Percentiles rank a stretch among this genome's conserved stretches.
These are phyloP conservation scores for Drosophila vallismaia DNA, from an alignment of 2,888 invertebrate genomes.

Conservation along the genomic window DNA sequence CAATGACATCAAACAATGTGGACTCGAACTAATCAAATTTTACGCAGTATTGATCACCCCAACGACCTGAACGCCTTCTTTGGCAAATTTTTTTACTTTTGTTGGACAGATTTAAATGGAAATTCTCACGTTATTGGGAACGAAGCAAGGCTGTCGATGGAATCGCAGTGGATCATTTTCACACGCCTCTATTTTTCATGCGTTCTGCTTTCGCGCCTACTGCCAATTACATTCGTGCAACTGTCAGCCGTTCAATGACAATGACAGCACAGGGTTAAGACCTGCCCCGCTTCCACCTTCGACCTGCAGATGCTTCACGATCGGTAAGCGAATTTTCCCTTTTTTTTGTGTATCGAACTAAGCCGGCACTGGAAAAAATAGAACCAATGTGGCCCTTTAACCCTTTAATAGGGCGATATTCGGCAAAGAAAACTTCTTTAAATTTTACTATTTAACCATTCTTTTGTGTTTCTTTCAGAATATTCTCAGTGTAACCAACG, in stretches of 20 bases:
- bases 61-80: constrained; percentile 6
- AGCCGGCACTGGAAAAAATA: constrained; percentile 12
- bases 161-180: constrained; percentile 48
- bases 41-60: constrained; percentile 44
- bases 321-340: constrained; percentile 20
- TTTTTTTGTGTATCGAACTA: constrained; percentile 9
- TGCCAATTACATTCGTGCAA: constrained; percentile 55
- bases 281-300: not conserved
- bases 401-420: no score
- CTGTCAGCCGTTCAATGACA: constrained; percentile 50
- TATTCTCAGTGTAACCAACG: constrained; percentile 20
- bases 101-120: constrained; percentile 20
- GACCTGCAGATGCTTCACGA: constrained; percentile 3
- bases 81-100: constrained; percentile 8
- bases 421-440: no score
- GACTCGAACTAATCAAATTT: constrained; percentile 38
- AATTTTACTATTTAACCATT: no score
- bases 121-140: constrained; percentile 45
- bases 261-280: constrained; percentile 51
- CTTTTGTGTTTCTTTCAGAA: not conserved
- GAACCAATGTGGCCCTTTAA: not conserved
- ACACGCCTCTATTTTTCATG: constrained; percentile 56
- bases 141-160: constrained; percentile 18
- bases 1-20: constrained; percentile 3
- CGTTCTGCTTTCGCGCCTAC: constrained; percentile 52